These are phyloP conservation scores for Archivesica marissinica DNA, from an alignment of 1,140 invertebrate genomes.

Conservation along the genomic window DNA sequence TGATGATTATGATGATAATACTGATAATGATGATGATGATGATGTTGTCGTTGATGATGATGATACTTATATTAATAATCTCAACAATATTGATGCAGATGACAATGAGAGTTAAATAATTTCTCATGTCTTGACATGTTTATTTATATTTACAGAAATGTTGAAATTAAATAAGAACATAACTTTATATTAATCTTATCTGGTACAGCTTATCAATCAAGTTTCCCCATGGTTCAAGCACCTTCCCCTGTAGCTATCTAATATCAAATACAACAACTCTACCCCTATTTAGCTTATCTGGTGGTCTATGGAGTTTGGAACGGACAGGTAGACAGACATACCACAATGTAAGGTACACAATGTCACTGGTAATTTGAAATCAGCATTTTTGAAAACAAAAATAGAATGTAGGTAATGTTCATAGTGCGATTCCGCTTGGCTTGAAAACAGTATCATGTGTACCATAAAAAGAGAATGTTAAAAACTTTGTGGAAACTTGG, in stretches of 20 bases:
- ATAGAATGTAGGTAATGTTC: too few relatives aligned
- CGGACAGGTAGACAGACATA: not conserved
- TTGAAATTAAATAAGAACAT: not conserved
- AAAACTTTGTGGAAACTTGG: not conserved
- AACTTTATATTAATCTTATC: not conserved
- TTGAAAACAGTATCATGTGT: not conserved
- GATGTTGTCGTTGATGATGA: not conserved
- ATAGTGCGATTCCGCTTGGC: not conserved
- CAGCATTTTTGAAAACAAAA: not conserved
- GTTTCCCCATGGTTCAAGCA: not conserved
- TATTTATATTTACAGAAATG: not conserved
- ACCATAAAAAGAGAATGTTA: not conserved
- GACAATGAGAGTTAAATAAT: not conserved
- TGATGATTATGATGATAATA: constrained; percentile 5
- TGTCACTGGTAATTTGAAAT: not conserved
- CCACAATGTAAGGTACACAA: not conserved
- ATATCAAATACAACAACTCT: constrained; percentile 17
- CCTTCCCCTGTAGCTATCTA: not conserved
- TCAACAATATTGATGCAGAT: not conserved
- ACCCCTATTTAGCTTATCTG: not conserved
- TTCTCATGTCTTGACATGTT: not conserved
- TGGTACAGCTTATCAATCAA: not conserved
- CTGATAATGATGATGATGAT: not conserved
- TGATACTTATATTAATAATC: not conserved
- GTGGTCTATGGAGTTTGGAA: constrained; percentile 1